Conservation (phyloP, 2,797 vertebrate genomes). For the Halcyon leucocephala region DNA sequence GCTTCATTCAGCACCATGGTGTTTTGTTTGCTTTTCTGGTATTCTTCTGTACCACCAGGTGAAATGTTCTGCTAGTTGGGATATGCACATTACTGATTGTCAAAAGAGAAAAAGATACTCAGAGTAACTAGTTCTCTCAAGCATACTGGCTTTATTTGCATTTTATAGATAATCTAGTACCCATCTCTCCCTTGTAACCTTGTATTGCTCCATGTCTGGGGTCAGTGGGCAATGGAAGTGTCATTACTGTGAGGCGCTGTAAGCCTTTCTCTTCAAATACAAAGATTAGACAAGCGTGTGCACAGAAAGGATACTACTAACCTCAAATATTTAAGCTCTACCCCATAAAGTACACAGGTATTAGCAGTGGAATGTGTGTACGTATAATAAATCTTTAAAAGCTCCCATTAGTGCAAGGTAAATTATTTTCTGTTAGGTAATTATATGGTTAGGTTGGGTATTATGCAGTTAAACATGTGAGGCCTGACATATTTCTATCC, state of each 20-base stretch:
- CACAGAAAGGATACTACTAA: neutral
- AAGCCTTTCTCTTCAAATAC: neutral
- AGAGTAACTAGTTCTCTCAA: neutral
- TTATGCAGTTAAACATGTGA: neutral
- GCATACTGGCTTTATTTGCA: accelerated
- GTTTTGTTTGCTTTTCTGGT: neutral
- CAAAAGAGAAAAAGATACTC: neutral
- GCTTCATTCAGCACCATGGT: neutral
- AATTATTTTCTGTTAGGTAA: neutral
- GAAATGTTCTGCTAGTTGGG: neutral
- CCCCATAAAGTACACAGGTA: neutral
- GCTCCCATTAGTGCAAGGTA: neutral
- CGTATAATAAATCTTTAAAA: neutral
- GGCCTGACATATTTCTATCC: neutral
- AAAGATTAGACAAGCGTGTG: accelerated
- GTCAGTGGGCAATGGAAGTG: neutral
- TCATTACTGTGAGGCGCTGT: neutral
- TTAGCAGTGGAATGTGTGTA: neutral
- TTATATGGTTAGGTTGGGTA: neutral
- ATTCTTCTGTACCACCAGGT: neutral
- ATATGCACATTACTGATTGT: neutral
- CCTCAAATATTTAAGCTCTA: neutral
- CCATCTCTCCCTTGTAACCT: neutral
- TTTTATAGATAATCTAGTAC: neutral
- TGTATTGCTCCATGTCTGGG: neutral